Evolutionary conservation across 2,113 vertebrate genomes (phyloP).

Genomic region (Istiophorus platypterus): DNA sequence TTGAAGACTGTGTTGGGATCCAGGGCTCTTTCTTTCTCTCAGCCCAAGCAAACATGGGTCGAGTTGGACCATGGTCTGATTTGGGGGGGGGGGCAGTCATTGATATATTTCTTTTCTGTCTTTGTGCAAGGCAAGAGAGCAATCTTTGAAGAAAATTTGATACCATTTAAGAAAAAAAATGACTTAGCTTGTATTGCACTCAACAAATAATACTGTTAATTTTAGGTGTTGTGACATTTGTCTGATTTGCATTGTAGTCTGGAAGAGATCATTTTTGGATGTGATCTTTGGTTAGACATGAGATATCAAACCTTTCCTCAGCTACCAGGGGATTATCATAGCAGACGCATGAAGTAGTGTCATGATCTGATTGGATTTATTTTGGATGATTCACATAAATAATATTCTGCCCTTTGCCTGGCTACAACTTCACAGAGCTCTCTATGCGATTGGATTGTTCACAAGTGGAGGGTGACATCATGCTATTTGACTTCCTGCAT

Average conservation of each 20-base stretch:
- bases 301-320: constrained; percentile 43
- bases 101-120: constrained; percentile 29
- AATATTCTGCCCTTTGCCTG: constrained; percentile 48
- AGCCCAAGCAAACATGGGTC: constrained; percentile 26
- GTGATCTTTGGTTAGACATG: constrained; percentile 61
- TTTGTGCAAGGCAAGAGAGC: constrained; percentile 33
- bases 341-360: constrained; percentile 45
- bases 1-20: constrained; percentile 33
- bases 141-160: constrained; percentile 38
- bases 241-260: constrained; percentile 65
- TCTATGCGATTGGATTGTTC: constrained; percentile 44
- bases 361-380: constrained; percentile 54
- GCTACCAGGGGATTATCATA: constrained; percentile 30
- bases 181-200: constrained; percentile 61
- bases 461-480: constrained; percentile 42
- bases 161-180: constrained; percentile 33
- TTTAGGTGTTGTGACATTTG: constrained; percentile 74
- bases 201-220: constrained; percentile 59
- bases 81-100: no score
- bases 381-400: constrained; percentile 41
- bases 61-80: constrained; percentile 38
- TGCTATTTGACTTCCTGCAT: constrained; percentile 71
- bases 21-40: constrained; percentile 47
- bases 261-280: constrained; percentile 51
- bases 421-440: constrained; percentile 59